Evolutionary conservation across 2,888 invertebrate genomes (phyloP), one percentile per base, ranked within the genome.

Genomic region (Patella pellucida): DNA sequence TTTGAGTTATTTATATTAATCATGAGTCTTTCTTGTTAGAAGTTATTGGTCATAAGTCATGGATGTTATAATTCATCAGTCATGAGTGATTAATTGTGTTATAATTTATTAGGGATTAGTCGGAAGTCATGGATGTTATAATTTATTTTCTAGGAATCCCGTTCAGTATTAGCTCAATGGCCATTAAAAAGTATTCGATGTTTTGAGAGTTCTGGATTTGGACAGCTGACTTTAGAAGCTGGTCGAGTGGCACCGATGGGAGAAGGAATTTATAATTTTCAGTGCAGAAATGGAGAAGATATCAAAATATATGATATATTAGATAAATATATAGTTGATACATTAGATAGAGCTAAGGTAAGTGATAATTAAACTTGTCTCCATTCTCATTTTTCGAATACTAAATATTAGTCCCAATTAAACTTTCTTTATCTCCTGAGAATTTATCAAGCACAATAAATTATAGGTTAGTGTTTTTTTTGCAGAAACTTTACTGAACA

Each of bases 241-340:
- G 91, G 90, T 0, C 83, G 85, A 41, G 84, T 87, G 16, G 87
- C 90, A 1, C 88, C 89, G 5, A 89, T 89, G 85, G 90, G 90
- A 14, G 86, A 87, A 56, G 90, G 90, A 0, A 76, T 84, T 23
- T 90, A 88, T 75, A 81, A 86, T 50, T 90, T 90, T 82, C 84
- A 86, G 70, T 89, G 88, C 9, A 81, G 83, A 31, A 75, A 78
- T 7, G 85, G 85, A 2, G 85, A 86, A 19, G 88, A 89, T 75
- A 86, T 85, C 78, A 73, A 75, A 19, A 83, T 89, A 41, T 90
- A 88, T 77, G 88, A 89, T 75, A 68, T 85, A 14, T 76, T 90
- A 50, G 90, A 90, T 75, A 84, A 83, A 68, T 88, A 85, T 77
- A 87, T 90, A 16, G 84, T 84, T 52, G 84, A 87, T 78, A 85